These are phyloP conservation scores for Polymixis lichenea DNA, from an alignment of 2,888 invertebrate genomes.

Conservation along the genomic window DNA sequence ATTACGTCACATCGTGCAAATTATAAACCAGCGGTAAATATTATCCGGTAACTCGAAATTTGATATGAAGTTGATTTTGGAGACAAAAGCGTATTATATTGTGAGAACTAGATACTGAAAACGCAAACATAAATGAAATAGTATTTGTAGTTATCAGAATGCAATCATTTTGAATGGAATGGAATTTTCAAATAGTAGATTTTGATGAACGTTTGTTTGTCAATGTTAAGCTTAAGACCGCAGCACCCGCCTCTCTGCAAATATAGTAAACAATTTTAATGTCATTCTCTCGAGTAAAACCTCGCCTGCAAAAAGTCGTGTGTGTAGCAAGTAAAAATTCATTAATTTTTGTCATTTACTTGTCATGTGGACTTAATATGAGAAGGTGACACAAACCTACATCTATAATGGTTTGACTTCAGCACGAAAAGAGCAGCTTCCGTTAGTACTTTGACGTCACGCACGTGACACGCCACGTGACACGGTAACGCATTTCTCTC, in stretches of 20 bases:
- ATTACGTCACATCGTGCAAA: not conserved
- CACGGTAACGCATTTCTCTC: constrained; percentile 1
- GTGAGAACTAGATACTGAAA: not conserved
- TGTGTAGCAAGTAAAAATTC: not conserved
- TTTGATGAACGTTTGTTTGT: not conserved
- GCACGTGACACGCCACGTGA: not conserved
- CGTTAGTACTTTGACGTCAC: not conserved
- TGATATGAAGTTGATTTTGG: not conserved
- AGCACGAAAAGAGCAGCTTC: not conserved
- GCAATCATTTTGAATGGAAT: too few species aligned
- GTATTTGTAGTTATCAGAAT: too few species aligned
- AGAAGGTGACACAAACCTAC: not conserved
- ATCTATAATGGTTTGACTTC: not conserved
- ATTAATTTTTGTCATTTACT: not conserved
- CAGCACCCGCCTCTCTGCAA: not conserved
- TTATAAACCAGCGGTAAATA: not conserved
- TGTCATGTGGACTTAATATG: not conserved
- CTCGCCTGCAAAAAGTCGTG: not conserved
- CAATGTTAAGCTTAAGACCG: not conserved
- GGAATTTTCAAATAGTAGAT: too few species aligned
- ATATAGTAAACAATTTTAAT: not conserved
- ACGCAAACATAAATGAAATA: not conserved
- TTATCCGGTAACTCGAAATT: not conserved
- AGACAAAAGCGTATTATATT: too few species aligned
- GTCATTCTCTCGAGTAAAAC: not conserved